Percentiles rank a stretch among this genome's conserved stretches.
These are phyloP conservation scores for Zaprionus kolodkinae DNA, from an alignment of 1,140 invertebrate genomes.

Conservation along the genomic window DNA sequence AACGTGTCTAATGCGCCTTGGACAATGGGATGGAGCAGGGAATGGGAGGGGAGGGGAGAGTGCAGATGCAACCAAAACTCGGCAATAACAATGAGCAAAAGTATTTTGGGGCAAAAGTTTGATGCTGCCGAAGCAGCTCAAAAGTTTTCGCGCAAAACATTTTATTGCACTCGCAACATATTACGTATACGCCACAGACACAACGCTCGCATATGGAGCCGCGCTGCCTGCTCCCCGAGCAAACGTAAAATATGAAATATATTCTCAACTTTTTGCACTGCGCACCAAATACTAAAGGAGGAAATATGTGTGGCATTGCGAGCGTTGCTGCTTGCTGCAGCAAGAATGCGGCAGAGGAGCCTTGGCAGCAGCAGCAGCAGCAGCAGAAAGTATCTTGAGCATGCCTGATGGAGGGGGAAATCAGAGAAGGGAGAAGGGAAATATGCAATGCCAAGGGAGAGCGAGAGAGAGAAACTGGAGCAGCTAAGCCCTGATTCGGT, in stretches of 20 bases:
- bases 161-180: slow-evolving; percentile 76
- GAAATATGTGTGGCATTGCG: slow-evolving; percentile 72
- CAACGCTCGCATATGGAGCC: slow-evolving; percentile 11
- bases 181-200: slow-evolving; percentile 62
- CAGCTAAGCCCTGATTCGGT: slow-evolving; percentile 35
- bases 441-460: slow-evolving; percentile 64
- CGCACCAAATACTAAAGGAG: slow-evolving; percentile 40
- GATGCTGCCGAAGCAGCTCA: slow-evolving; percentile 49
- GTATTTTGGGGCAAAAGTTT: slow-evolving; percentile 63
- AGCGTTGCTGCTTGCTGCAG: slow-evolving; percentile 23
- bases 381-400: slow-evolving; percentile 56
- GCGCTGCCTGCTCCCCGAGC: slow-evolving; percentile 54
- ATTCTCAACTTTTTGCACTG: slow-evolving; percentile 74
- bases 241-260: slow-evolving; percentile 82
- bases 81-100: slow-evolving; percentile 59
- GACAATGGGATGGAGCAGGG: slow-evolving; percentile 15
- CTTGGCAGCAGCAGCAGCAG: slow-evolving; percentile 18
- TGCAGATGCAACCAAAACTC: slow-evolving; percentile 71
- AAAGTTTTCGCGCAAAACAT: slow-evolving; percentile 77
- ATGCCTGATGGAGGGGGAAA: slow-evolving; percentile 30
- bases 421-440: slow-evolving; percentile 36
- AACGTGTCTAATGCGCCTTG: slow-evolving; percentile 59
- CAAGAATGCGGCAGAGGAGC: slow-evolving; percentile 61
- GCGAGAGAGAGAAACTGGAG: slow-evolving; percentile 37
- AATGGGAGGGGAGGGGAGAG: slow-evolving; percentile 57